Base-by-base conservation (phyloP, 2,888 invertebrate species). In the Polydrusus pterygomalis region DNA sequence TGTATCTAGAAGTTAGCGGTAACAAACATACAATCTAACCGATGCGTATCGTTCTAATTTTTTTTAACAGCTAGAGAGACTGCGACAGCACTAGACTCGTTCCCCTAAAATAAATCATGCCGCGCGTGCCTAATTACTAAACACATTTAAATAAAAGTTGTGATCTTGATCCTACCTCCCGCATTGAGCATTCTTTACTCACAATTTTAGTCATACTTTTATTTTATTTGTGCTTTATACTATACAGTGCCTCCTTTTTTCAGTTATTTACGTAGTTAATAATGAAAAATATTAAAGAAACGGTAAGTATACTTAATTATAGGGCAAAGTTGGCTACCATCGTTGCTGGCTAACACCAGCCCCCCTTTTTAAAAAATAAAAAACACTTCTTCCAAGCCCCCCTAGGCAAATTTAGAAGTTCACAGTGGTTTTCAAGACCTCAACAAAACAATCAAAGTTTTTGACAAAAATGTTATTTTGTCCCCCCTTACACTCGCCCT, bases 81-180 rank as follows among this genome's bases (percentile, higher is more conserved):
- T 1, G 15, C 38, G 58, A 60, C 6, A 18, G 38, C 3, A 38
- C 0, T 7, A 60, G 38, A 60, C 38, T n/a, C 2, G 1, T 34
- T 15, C n/a, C 34, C 34, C 10, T 34, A 1, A 34, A 34, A 34
- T 34, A 15, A 34, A 30, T 34, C 20, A 51, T 6, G 20, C 13
- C 56, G 34, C 25, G 25, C 25, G 56, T 56, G 8, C 13, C 15
- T 3, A 7, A 13, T n/a, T 25, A 25, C 10, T 54, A 13, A 54
- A 13, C 15, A 54, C 25, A 54, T 51, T 51, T 54, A n/a, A n/a
- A n/a, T n/a, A n/a, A n/a, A 54, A 25, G 25, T 13, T 25, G 11
- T 54, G 25, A n/a, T n/a, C n/a, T n/a, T n/a, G n/a, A 20, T 25
- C n/a, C n/a, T n/a, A n/a, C 17, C 58, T 60, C 58, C 58, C 38